Percentiles rank a stretch among this genome's conserved stretches.
phyloP scores from a whole-genome alignment of 2,888 invertebrate genomes.

The Neoscelio sp. region DNA sequence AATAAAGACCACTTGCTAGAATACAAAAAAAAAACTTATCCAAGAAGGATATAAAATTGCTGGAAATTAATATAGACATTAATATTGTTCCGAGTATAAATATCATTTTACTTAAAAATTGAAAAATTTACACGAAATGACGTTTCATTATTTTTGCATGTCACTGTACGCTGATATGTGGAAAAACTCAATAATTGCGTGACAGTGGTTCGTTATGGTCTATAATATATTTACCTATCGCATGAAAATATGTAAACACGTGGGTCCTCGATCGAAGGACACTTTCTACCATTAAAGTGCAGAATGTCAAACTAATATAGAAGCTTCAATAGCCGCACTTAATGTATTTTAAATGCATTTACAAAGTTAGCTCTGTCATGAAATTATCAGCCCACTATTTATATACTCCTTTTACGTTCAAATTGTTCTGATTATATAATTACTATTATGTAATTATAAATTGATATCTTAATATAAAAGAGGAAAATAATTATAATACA shows the following conservation, averaged over 20 bases:
- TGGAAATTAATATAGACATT: slow-evolving; percentile 32
- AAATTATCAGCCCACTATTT: slow-evolving; percentile 4
- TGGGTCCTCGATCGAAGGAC: slow-evolving; percentile 55
- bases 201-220: slow-evolving; percentile 27
- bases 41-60: slow-evolving; percentile 19
- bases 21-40: slow-evolving; percentile 15
- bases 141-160: slow-evolving; percentile 24
- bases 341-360: slow-evolving; percentile 49
- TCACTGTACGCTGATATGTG: slow-evolving; percentile 12
- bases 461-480: neutral
- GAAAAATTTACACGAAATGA: slow-evolving; percentile 18
- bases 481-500: too few species aligned
- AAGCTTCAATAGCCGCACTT: slow-evolving; percentile 43
- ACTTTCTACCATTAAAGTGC: slow-evolving; percentile 22
- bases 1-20: too few species aligned
- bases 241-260: slow-evolving; percentile 53
- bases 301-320: slow-evolving; percentile 62
- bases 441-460: neutral
- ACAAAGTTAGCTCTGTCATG: slow-evolving; percentile 45
- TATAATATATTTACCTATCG: slow-evolving; percentile 50
- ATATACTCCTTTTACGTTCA: slow-evolving; percentile 6
- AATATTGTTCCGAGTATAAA: slow-evolving; percentile 10
- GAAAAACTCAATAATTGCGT: slow-evolving; percentile 55
- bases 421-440: slow-evolving; percentile 11
- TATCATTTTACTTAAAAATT: slow-evolving; percentile 31